These are phyloP conservation scores for Tethya wilhelma DNA, from an alignment of 37 sponge, comb jelly and placozoan genomes.

Conservation along the genomic window DNA sequence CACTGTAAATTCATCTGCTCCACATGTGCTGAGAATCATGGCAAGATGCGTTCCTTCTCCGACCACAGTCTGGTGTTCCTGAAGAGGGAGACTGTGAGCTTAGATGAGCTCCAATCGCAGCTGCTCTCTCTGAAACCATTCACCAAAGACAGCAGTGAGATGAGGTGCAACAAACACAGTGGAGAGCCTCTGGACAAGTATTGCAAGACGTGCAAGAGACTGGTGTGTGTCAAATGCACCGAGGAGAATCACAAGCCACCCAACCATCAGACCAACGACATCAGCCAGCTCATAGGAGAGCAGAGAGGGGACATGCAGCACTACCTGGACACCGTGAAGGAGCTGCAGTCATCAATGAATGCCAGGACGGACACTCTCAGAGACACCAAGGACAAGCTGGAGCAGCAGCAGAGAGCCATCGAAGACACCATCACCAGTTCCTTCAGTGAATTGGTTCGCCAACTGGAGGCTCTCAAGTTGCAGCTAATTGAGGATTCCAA, in stretches of 20 bases:
- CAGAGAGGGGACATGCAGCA: neutral
- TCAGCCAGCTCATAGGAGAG: neutral
- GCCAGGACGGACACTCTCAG: neutral
- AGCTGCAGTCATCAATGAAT: neutral
- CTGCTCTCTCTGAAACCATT: neutral
- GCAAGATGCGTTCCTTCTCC: neutral
- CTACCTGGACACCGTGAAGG: neutral
- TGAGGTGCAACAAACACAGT: neutral
- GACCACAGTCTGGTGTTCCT: constrained; percentile 3
- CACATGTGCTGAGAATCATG: constrained; percentile 5
- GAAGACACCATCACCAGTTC: neutral
- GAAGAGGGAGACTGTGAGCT: neutral
- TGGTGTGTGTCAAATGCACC: constrained; percentile 38
- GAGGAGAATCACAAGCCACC: constrained; percentile 19
- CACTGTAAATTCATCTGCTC: constrained; percentile 1
- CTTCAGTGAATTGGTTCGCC: neutral
- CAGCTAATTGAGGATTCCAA: neutral
- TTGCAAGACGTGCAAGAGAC: constrained; percentile 18
- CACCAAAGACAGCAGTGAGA: neutral
- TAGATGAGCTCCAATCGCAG: neutral
- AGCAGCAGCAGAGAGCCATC: neutral
- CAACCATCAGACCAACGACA: neutral
- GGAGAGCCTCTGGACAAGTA: constrained; percentile 39
- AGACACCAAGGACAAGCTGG: neutral
- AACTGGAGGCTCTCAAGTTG: constrained; percentile 1